Percentiles rank a stretch among this genome's conserved stretches.
Conservation (phyloP, 2,113 vertebrate genomes). For the Tenebrosternarchus preto region DNA sequence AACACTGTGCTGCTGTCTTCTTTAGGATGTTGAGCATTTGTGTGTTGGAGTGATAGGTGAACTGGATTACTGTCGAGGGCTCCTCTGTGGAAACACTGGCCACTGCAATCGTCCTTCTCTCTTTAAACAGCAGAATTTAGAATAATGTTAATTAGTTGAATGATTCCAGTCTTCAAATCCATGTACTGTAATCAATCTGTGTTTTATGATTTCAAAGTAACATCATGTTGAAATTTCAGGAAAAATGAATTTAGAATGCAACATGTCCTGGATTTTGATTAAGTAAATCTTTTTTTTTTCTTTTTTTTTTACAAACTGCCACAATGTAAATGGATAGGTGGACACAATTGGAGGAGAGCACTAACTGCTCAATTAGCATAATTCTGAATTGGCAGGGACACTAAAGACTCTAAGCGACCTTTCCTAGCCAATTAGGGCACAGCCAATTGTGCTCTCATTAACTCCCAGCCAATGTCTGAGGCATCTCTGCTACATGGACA, state of each 20-base stretch:
- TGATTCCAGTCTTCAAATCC: not conserved
- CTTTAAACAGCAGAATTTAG: slow-evolving; percentile 48
- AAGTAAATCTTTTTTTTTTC: too few species aligned
- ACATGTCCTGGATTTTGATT: too few species aligned
- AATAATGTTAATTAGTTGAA: not conserved
- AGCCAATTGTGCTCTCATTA: too few species aligned
- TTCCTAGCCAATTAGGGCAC: too few species aligned
- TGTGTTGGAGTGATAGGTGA: slow-evolving; percentile 81
- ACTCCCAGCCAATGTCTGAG: too few species aligned
- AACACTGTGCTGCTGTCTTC: slow-evolving; percentile 80
- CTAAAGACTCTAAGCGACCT: too few species aligned
- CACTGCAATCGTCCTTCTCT: slow-evolving; percentile 45
- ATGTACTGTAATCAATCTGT: not conserved
- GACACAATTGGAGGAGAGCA: too few species aligned
- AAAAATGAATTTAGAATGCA: not conserved
- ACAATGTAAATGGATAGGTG: too few species aligned
- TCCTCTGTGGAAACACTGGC: slow-evolving; percentile 60
- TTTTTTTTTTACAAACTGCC: too few species aligned
- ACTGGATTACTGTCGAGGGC: slow-evolving; percentile 72
- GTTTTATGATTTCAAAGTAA: not conserved
- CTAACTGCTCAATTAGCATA: too few species aligned
- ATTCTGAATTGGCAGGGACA: too few species aligned
- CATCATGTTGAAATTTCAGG: not conserved
- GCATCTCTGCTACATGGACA: too few species aligned
- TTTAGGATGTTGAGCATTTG: slow-evolving; percentile 82